phyloP scores from a whole-genome alignment of 2,797 vertebrate species.

The Onychomys torridus region DNA sequence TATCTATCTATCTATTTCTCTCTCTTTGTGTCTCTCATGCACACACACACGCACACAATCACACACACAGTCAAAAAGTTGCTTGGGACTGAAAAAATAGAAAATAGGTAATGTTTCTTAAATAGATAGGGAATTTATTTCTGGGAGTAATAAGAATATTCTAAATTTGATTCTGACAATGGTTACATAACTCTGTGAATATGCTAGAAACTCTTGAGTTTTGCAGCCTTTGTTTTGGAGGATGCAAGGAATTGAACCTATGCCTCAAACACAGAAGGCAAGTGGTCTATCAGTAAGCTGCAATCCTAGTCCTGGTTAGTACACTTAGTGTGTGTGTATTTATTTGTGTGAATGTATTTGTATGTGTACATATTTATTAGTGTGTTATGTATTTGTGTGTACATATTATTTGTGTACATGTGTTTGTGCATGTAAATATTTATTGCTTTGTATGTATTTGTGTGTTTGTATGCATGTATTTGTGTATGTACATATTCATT shows the following conservation, averaged over 20 bases:
- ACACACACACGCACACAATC: neutral
- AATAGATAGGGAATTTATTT: slow-evolving; percentile 11
- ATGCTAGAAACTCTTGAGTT: neutral
- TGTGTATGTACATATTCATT: too few species aligned
- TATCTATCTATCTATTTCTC: too few species aligned
- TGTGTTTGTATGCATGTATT: neutral
- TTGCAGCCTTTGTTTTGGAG: neutral
- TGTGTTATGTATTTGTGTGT: neutral
- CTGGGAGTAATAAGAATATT: slow-evolving; percentile 17
- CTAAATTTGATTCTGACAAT: slow-evolving; percentile 35
- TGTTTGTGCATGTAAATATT: too few species aligned
- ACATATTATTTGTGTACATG: neutral
- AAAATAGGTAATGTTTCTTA: slow-evolving; percentile 19
- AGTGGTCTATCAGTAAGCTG: neutral
- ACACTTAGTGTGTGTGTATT: neutral
- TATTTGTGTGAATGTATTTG: neutral
- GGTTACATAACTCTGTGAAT: neutral
- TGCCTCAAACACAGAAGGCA: neutral
- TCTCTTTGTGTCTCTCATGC: neutral
- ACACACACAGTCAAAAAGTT: neutral
- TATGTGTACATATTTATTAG: too few species aligned
- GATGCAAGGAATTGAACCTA: neutral
- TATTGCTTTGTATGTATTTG: neutral
- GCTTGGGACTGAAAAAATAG: neutral
- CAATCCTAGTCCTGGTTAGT: neutral